Conservation (phyloP, 2,888 invertebrate species). For the Aethes cnicana region DNA sequence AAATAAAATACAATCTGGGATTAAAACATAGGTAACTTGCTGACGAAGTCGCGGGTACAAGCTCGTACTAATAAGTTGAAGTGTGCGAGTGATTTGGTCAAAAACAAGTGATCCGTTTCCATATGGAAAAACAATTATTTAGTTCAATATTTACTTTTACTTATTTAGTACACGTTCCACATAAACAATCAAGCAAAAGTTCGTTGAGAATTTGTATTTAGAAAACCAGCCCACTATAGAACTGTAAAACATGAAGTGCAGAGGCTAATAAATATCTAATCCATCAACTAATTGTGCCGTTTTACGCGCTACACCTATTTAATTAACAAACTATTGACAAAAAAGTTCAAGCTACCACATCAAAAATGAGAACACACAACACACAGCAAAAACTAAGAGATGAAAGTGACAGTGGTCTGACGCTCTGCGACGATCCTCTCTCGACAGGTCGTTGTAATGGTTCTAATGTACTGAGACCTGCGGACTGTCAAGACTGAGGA, state of each 20-base stretch:
- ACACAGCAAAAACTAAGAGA: conserved; percentile 18
- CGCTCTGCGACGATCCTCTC: conserved; percentile 15
- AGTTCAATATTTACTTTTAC: no score
- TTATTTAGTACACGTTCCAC: no score
- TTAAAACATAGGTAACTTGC: no score
- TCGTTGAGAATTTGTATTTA: no score
- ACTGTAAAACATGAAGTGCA: background rate
- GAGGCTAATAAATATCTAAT: conserved; percentile 1
- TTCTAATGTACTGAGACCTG: background rate
- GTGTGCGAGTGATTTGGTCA: no score
- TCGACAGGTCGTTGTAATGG: background rate
- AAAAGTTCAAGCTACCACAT: conserved; percentile 9
- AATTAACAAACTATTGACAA: background rate
- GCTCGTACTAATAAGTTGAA: no score
- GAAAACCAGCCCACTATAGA: background rate
- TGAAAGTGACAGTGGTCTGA: conserved; percentile 12
- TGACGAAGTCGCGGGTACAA: no score
- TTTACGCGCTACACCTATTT: conserved; percentile 4
- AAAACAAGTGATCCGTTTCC: no score
- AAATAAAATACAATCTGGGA: no score
- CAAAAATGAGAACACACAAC: conserved; percentile 16
- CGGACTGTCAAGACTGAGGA: conserved; percentile 10
- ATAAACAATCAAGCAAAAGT: no score
- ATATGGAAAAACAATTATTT: no score
- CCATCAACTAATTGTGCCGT: conserved; percentile 8